Conservation (phyloP, 2,888 invertebrate genomes). For the Ametastegia equiseti region DNA sequence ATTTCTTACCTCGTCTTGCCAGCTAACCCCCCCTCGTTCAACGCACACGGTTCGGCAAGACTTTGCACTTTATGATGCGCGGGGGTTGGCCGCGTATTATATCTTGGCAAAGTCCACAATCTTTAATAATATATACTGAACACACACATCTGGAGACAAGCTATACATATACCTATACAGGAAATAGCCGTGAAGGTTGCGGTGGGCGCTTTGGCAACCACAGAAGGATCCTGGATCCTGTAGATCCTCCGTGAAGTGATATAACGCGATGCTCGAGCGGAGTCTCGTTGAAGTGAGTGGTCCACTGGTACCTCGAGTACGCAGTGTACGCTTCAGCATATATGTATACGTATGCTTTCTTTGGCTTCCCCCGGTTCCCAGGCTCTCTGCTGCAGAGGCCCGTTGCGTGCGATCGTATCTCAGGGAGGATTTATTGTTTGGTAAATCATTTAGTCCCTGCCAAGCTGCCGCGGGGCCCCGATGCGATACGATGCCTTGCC, state of each 20-base stretch:
- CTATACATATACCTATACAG: not conserved
- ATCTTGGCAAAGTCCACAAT: not conserved
- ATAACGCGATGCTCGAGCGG: too few species aligned
- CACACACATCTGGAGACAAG: not conserved
- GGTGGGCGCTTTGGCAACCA: not conserved
- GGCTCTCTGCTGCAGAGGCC: constrained; percentile 64
- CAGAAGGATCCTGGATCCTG: too few species aligned
- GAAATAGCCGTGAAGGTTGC: constrained; percentile 2
- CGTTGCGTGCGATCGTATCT: constrained; percentile 73
- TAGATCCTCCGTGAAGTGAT: not conserved
- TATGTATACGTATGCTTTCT: too few species aligned
- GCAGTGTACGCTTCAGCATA: too few species aligned
- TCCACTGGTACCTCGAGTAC: constrained; percentile 53
- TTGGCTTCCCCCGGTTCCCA: constrained; percentile 74
- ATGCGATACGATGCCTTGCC: too few species aligned
- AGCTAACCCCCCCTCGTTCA: too few species aligned
- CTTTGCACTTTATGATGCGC: not conserved
- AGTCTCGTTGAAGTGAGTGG: constrained; percentile 59
- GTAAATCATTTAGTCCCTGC: constrained; percentile 76
- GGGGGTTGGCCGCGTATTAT: not conserved
- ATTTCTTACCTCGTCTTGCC: too few species aligned
- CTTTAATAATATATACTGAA: not conserved
- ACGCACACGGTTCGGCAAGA: too few species aligned
- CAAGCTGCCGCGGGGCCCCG: constrained; percentile 70
- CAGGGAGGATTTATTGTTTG: constrained; percentile 74